Evolutionary conservation across 2,797 vertebrate genomes (phyloP), one percentile per base, ranked within the genome.

Genomic region (Pipistrellus pygmaeus): DNA sequence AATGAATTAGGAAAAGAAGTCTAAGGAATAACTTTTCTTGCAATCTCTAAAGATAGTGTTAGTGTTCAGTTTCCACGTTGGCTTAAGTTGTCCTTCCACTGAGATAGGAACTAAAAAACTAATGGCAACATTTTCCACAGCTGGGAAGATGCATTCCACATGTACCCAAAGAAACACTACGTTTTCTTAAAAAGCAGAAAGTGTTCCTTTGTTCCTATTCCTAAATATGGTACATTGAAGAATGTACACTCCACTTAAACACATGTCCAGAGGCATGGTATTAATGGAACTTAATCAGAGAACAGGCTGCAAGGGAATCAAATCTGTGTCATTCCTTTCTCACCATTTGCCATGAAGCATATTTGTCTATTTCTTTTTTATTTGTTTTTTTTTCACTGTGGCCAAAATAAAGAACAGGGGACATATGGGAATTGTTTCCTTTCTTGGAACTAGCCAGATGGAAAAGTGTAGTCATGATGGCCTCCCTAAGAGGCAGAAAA

Each of bases 1-100:
- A 60, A 87, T 89, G 5, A 90, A 95, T 90, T 80, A 64, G 13
- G 12, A 35, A 92, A 95, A 82, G 17, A 41, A 41, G 23, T 48
- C n/a, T 64, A 11, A 25, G 38, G 27, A 93, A 69, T 60, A 78
- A 62, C 7, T 90, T 90, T 87, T 71, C 73, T 66, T 75, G 1
- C 35, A 83, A 88, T 92, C 21, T 66, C 55, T 90, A 76, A 23
- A 83, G 64, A 57, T 51, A 76, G 64, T 30, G 7, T 46, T 21
- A 15, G 13, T 53, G 20, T n/a, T 75, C 44, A 71, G 11, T 94
- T 73, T 92, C 69, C 51, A 25, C 10, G 5, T 81, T 69, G 32
- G 55, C 30, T 92, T 85, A 89, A 44, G 4, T 51, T 83, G 32
- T 17, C 30, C 60, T 93, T 88, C 60, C 27, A 84, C 0, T 35